Conservation (phyloP, 2,797 vertebrate genomes). For the Podargus strigoides region DNA sequence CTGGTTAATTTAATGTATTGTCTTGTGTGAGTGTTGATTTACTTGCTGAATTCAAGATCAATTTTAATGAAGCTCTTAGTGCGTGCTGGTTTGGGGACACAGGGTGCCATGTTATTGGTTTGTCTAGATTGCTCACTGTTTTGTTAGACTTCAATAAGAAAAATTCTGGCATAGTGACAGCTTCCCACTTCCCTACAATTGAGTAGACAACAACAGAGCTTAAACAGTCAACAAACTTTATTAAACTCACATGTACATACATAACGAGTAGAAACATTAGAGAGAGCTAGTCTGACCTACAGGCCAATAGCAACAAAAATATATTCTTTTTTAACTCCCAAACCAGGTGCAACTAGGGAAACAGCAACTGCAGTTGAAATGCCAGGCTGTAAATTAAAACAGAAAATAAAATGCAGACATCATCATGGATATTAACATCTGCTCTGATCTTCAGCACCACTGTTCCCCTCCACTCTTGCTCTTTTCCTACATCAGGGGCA, state of each 20-base stretch:
- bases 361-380: neutral
- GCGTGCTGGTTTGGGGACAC: conserved; percentile 21
- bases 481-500: neutral
- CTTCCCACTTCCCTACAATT: conserved; percentile 2
- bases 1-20: conserved; percentile 17
- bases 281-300: neutral
- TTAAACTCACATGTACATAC: conserved; percentile 16
- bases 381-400: neutral
- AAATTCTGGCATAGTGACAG: conserved; percentile 19
- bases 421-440: neutral
- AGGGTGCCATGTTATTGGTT: neutral
- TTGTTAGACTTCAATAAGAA: conserved; percentile 18
- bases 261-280: neutral
- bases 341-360: neutral
- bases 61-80: conserved; percentile 19
- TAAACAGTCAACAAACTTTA: conserved; percentile 4
- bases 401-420: neutral
- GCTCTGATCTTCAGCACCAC: neutral
- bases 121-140: conserved; percentile 34
- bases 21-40: conserved; percentile 39
- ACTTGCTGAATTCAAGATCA: conserved; percentile 20
- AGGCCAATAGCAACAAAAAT: neutral
- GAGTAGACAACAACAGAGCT: conserved; percentile 22
- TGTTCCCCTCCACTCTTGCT: neutral
- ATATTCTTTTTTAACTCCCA: neutral